Conservation (phyloP, 2,797 vertebrate genomes). For the Silurus aristotelis region DNA sequence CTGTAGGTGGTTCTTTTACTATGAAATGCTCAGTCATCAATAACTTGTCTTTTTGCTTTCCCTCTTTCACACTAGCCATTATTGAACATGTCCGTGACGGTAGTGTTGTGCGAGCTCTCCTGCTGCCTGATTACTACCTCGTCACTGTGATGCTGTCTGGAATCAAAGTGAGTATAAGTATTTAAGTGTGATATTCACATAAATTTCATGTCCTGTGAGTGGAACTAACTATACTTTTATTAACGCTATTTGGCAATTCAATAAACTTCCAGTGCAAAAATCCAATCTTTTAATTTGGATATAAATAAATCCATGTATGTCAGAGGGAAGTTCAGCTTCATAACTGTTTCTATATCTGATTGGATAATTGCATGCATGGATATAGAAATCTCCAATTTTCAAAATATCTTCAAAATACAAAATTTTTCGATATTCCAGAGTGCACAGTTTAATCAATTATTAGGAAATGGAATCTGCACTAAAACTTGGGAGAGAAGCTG, state of each 20-base stretch:
- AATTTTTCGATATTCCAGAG: too few species aligned
- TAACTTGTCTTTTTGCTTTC: not conserved
- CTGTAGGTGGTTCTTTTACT: too few species aligned
- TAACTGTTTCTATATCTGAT: not conserved
- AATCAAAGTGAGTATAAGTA: slow-evolving; percentile 83
- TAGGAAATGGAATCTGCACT: too few species aligned
- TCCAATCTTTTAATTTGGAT: not conserved
- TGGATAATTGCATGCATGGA: not conserved
- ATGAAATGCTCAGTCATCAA: too few species aligned
- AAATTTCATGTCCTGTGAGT: not conserved
- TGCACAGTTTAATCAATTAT: too few species aligned
- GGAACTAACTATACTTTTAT: not conserved
- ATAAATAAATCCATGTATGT: not conserved
- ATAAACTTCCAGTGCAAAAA: not conserved
- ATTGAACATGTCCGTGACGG: slow-evolving; percentile 96
- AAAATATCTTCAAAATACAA: too few species aligned
- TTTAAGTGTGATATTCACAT: not conserved
- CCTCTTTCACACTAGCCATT: slow-evolving; percentile 75
- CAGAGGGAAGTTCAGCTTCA: not conserved
- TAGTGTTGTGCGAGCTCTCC: slow-evolving; percentile 90
- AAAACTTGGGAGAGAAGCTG: too few species aligned
- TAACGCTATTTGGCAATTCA: not conserved
- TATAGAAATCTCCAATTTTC: too few species aligned
- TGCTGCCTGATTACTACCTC: slow-evolving; percentile 93
- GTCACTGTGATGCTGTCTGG: slow-evolving; percentile 97